Conservation (phyloP, 2,113 vertebrate genomes). For the Suricata suricatta region DNA sequence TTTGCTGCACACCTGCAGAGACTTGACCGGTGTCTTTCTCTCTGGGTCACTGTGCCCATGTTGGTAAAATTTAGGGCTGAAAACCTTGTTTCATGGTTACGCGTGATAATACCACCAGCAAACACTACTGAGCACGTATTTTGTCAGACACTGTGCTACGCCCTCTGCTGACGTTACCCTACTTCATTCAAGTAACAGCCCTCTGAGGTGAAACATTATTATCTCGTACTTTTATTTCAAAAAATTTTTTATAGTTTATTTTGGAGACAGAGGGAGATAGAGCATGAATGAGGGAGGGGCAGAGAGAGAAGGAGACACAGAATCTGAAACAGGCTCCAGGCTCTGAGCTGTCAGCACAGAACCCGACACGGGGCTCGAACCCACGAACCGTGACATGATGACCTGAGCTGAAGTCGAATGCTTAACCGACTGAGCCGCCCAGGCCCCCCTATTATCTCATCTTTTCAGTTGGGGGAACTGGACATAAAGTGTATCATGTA, state of each 20-base stretch:
- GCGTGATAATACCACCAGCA: neutral
- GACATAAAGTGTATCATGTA: neutral
- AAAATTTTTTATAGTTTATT: no score
- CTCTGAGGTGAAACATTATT: neutral
- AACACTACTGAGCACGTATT: neutral
- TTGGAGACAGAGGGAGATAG: no score
- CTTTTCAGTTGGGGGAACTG: neutral
- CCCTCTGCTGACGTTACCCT: neutral
- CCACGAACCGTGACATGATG: no score
- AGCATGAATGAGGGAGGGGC: no score
- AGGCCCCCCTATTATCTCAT: neutral
- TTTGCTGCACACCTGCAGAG: neutral
- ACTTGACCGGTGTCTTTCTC: neutral
- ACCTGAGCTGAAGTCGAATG: no score
- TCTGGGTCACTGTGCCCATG: neutral
- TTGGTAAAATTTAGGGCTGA: neutral
- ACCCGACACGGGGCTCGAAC: no score
- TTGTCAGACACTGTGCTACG: neutral
- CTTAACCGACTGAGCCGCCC: no score
- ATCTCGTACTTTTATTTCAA: neutral
- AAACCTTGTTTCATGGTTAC: slow-evolving; percentile 30
- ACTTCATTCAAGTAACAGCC: neutral
- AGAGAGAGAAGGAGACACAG: no score
- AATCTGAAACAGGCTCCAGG: no score
- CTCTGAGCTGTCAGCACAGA: no score